Conservation (phyloP, 2,888 invertebrate species). For the Coecobrya sp. region DNA sequence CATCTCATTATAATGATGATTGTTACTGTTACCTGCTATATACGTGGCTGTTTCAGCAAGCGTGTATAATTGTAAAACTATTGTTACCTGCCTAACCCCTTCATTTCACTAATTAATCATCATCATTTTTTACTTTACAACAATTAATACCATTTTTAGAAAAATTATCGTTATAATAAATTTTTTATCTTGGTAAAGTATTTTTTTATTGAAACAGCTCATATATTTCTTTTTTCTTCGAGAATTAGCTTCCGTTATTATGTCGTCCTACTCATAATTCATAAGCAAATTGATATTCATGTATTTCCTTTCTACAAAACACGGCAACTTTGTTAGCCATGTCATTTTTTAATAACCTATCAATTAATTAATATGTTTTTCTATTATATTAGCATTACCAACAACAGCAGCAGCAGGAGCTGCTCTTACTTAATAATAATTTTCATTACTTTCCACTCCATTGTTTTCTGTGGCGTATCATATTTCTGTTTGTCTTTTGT, state of each 20-base stretch:
- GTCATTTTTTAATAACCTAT: not conserved
- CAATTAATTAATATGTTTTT: not conserved
- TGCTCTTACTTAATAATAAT: not conserved
- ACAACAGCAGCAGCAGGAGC: not conserved
- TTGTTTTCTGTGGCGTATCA: not conserved
- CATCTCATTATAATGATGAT: not conserved
- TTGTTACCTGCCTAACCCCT: too few species aligned
- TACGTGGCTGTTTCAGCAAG: not conserved
- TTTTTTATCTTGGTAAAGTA: too few species aligned
- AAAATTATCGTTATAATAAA: too few species aligned
- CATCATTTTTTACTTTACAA: not conserved
- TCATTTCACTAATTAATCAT: not conserved
- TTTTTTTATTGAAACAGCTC: too few species aligned
- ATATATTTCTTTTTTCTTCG: not conserved
- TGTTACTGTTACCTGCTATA: not conserved
- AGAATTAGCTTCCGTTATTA: not conserved
- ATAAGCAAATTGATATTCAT: not conserved
- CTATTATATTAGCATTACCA: not conserved
- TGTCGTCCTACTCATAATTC: not conserved
- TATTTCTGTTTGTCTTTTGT: not conserved
- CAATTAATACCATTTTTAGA: too few species aligned
- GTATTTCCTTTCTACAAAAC: not conserved
- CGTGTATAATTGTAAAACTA: too few species aligned
- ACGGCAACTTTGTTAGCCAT: not conserved
- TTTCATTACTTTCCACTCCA: not conserved